phyloP scores from a whole-genome alignment of 2,113 vertebrate species.

The Thomomys bottae region DNA sequence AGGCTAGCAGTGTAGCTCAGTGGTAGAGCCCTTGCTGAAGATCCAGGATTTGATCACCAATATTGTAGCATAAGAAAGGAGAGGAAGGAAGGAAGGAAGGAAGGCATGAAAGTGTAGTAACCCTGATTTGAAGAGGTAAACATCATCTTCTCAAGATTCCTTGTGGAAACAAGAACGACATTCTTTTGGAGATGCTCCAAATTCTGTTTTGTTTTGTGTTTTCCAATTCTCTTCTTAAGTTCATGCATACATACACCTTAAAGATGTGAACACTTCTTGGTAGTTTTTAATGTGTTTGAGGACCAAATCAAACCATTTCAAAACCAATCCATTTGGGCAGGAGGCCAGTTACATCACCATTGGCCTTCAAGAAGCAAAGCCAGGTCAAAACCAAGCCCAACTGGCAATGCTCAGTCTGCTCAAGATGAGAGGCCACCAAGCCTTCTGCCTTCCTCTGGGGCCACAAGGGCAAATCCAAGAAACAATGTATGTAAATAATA shows the following conservation, averaged over 20 bases:
- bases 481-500: background rate
- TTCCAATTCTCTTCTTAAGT: background rate
- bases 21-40: background rate
- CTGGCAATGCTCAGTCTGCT: background rate
- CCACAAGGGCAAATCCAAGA: background rate
- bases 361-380: background rate
- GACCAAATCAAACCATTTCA: background rate
- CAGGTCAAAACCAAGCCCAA: background rate
- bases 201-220: background rate
- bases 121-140: background rate
- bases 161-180: background rate
- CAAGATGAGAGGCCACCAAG: too few relatives aligned
- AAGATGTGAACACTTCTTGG: background rate
- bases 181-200: background rate
- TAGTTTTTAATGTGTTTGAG: background rate
- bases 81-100: too few relatives aligned
- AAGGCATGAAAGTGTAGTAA: background rate
- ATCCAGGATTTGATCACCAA: background rate
- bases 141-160: background rate
- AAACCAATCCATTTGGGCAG: background rate
- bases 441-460: background rate
- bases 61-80: background rate
- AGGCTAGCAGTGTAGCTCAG: background rate
- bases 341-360: background rate
- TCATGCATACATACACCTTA: background rate